phyloP scores from a whole-genome alignment of 2,888 invertebrate species.

The Chrysotoxum bicinctum region DNA sequence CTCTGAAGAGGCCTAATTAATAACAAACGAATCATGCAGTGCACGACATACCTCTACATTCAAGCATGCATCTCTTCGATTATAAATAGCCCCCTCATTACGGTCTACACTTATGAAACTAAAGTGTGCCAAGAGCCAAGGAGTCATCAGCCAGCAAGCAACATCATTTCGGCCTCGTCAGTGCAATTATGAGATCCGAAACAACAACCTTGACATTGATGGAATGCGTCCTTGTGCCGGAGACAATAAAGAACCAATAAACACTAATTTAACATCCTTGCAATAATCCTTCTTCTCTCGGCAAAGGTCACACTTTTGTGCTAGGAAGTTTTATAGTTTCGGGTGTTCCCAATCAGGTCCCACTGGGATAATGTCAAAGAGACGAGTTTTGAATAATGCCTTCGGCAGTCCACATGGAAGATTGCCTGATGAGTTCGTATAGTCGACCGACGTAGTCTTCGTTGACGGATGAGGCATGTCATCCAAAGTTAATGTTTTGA shows the following conservation, averaged over 20 bases:
- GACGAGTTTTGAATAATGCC: slow-evolving; percentile 68
- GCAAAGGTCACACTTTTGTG: slow-evolving; percentile 56
- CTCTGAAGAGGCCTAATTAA: slow-evolving; percentile 72
- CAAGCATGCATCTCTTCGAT: slow-evolving; percentile 10
- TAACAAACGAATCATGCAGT: slow-evolving; percentile 67
- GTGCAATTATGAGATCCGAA: slow-evolving; percentile 56
- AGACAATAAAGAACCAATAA: slow-evolving; percentile 65
- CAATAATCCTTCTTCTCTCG: slow-evolving; percentile 53
- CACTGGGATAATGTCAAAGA: slow-evolving; percentile 69
- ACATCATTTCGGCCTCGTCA: slow-evolving; percentile 45
- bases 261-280: slow-evolving; percentile 55
- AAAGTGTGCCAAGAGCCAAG: slow-evolving; percentile 58
- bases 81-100: slow-evolving; percentile 70
- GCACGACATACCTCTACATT: slow-evolving; percentile 21
- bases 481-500: slow-evolving; percentile 81
- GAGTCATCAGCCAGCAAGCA: slow-evolving; percentile 54
- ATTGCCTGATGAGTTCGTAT: slow-evolving; percentile 20
- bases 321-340: slow-evolving; percentile 41
- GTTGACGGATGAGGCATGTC: slow-evolving; percentile 81
- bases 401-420: slow-evolving; percentile 35
- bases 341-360: slow-evolving; percentile 55
- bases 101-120: slow-evolving; percentile 48
- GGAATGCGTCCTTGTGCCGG: slow-evolving; percentile 65
- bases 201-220: slow-evolving; percentile 71
- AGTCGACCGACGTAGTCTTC: not conserved